These are phyloP conservation scores for Pangasianodon gigas DNA, from an alignment of 2,113 vertebrate species.

Conservation along the genomic window DNA sequence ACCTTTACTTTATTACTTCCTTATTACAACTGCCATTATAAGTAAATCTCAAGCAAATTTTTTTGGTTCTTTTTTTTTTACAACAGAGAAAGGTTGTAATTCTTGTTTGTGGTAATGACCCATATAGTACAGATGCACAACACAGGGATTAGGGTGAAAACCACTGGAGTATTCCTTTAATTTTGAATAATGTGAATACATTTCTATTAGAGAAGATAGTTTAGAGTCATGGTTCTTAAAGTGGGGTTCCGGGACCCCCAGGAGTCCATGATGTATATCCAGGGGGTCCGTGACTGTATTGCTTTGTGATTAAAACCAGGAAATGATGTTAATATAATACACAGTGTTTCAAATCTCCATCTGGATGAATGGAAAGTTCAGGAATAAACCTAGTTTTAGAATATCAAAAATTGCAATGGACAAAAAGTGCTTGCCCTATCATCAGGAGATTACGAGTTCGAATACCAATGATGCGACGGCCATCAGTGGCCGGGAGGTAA, in stretches of 20 bases:
- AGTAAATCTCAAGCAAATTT: background rate
- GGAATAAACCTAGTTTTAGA: background rate
- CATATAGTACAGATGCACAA: background rate
- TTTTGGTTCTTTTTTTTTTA: background rate
- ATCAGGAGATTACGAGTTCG: background rate
- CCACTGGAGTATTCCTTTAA: background rate
- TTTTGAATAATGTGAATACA: background rate
- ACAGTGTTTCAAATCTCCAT: background rate
- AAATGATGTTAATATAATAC: background rate
- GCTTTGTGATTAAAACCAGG: background rate
- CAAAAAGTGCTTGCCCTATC: background rate
- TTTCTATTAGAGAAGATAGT: background rate
- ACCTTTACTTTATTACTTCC: too few relatives aligned
- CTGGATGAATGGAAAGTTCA: background rate
- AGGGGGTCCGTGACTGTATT: background rate
- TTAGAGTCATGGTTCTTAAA: background rate
- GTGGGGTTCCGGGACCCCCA: background rate
- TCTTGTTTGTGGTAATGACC: background rate
- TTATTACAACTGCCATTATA: background rate
- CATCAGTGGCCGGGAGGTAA: too few relatives aligned
- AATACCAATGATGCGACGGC: background rate
- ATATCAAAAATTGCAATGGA: background rate
- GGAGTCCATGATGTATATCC: background rate
- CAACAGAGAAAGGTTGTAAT: background rate
- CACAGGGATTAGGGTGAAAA: background rate